Conservation (phyloP, 2,797 vertebrate species). For the Bucorvus abyssinicus region DNA sequence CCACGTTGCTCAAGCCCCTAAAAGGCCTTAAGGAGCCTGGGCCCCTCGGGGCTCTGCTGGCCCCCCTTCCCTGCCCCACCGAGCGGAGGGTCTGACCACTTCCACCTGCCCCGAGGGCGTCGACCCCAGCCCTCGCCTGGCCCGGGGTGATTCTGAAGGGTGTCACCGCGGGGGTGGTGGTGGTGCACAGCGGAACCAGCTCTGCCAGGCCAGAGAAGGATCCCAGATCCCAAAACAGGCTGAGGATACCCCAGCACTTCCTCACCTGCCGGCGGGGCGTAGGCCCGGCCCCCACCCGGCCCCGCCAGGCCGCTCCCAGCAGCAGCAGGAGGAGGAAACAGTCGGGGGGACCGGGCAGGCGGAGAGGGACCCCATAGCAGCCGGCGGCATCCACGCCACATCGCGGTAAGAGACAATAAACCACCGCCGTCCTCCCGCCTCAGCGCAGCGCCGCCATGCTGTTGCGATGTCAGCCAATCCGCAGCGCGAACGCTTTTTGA, state of each 20-base stretch:
- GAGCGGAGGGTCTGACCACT: fast-evolving
- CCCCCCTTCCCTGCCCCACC: no score
- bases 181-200: not conserved
- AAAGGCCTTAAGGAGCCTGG: not conserved
- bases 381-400: constrained; percentile 6
- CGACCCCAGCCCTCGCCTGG: not conserved
- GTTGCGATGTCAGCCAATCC: constrained; percentile 22
- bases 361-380: not conserved
- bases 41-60: not conserved
- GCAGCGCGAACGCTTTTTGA: not conserved
- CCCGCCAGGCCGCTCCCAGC: not conserved
- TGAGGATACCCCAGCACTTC: not conserved
- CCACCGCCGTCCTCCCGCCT: no score
- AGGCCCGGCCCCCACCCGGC: not conserved
- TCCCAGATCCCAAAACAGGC: not conserved
- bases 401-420: no score
- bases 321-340: not conserved
- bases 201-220: no score
- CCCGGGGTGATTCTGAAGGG: not conserved
- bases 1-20: fast-evolving
- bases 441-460: constrained; percentile 61
- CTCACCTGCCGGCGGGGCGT: constrained; percentile 57
- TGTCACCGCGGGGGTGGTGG: no score
- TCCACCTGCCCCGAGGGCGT: no score
- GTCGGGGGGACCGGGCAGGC: fast-evolving